Conservation (phyloP, 2,888 invertebrate species). For the Philonicus albiceps region DNA sequence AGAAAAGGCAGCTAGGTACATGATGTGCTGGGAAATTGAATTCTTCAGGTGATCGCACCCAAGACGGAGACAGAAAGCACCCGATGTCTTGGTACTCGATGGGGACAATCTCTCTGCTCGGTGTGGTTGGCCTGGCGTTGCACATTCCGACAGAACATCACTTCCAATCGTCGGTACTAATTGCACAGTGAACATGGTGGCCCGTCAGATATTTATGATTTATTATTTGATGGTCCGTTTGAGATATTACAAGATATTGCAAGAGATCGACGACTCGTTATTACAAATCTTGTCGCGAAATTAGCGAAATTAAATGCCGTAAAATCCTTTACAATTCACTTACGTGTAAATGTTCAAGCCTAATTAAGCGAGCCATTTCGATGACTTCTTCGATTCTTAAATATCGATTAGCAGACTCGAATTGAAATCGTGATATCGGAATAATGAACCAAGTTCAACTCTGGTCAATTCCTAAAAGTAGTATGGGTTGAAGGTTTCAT, state of each 20-base stretch:
- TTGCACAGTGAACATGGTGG: background rate
- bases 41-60: background rate
- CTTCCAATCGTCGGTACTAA: background rate
- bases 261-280: background rate
- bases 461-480: background rate
- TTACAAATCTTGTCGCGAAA: background rate
- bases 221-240: background rate
- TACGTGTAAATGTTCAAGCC: background rate
- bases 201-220: background rate
- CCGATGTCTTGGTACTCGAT: background rate
- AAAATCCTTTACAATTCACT: background rate
- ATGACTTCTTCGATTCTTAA: background rate
- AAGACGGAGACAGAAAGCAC: background rate
- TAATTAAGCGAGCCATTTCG: background rate
- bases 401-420: background rate
- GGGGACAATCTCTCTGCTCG: background rate
- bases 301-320: background rate
- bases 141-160: background rate
- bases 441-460: background rate
- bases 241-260: background rate
- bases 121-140: background rate
- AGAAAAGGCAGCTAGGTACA: background rate
- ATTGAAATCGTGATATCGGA: background rate
- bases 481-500: background rate
- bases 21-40: background rate